phyloP scores from a whole-genome alignment of 2,888 invertebrate species.

The Cremastinae sp. region DNA sequence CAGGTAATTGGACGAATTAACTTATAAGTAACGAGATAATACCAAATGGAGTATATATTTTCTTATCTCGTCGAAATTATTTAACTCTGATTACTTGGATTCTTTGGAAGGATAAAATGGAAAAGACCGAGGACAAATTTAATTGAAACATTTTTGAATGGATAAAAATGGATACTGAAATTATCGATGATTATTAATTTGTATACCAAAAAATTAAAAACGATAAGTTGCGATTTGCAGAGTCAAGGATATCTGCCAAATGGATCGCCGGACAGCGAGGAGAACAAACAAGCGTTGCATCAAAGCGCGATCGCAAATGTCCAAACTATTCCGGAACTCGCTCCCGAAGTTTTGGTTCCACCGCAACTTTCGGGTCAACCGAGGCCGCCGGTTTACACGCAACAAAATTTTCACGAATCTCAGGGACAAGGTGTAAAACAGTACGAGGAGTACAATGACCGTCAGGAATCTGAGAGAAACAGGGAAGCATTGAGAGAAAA shows the following conservation, averaged over 20 bases:
- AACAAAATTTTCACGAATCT: conserved; percentile 69
- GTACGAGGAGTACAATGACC: conserved; percentile 56
- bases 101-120: not conserved
- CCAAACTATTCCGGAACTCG: conserved; percentile 66
- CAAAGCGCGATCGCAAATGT: conserved; percentile 67
- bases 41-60: too few relatives aligned
- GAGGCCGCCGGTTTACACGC: conserved; percentile 72
- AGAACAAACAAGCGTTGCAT: conserved; percentile 70
- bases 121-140: too few relatives aligned
- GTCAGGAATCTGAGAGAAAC: conserved; percentile 38
- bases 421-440: conserved; percentile 57
- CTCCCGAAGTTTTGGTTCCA: conserved; percentile 71
- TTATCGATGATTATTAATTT: not conserved
- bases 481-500: conserved; percentile 46
- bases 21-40: too few relatives aligned
- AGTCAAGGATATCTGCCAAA: conserved; percentile 73
- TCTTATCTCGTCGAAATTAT: too few relatives aligned
- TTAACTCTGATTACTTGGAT: not conserved
- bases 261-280: conserved; percentile 68
- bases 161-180: too few relatives aligned
- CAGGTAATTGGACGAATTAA: conserved; percentile 68
- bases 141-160: not conserved
- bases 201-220: not conserved
- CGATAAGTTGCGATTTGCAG: conserved; percentile 58
- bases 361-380: conserved; percentile 72